A percentile compares a stretch with the other conserved stretches of the same genome.
phyloP scores from a whole-genome alignment of 2,113 vertebrate species.

The Lampris incognitus region DNA sequence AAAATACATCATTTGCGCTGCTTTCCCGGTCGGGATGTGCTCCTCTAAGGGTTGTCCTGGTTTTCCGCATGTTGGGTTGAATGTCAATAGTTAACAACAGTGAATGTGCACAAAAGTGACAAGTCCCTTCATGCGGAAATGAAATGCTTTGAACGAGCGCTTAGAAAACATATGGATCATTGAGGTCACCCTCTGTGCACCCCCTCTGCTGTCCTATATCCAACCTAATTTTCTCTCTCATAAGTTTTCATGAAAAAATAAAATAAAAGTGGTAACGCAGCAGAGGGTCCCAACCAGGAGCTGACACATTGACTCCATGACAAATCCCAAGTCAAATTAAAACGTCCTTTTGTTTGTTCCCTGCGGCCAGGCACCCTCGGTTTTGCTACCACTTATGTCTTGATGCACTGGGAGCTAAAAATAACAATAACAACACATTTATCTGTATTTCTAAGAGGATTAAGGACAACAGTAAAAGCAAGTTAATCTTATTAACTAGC shows the following conservation, averaged over 20 bases:
- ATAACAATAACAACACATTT: too few relatives aligned
- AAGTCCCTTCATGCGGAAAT: neutral
- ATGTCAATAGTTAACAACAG: neutral
- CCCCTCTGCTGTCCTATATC: constrained; percentile 54
- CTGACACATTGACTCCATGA: constrained; percentile 39
- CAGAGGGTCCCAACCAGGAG: neutral
- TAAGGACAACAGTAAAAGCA: too few relatives aligned
- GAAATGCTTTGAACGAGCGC: constrained; percentile 12
- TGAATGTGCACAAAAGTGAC: neutral
- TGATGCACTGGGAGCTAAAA: too few relatives aligned
- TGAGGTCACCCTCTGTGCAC: constrained; percentile 55
- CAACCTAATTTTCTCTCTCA: constrained; percentile 47
- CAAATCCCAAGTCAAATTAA: neutral
- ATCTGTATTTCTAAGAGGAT: too few relatives aligned
- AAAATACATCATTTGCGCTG: too few relatives aligned
- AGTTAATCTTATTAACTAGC: too few relatives aligned
- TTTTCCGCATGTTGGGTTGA: neutral
- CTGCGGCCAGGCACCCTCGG: neutral
- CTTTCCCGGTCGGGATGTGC: constrained; percentile 23
- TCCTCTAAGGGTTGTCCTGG: neutral
- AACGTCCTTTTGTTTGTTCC: neutral
- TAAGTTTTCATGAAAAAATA: constrained; percentile 59
- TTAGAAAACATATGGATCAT: constrained; percentile 53
- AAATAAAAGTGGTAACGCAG: neutral
- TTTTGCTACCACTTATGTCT: too few relatives aligned